Base-by-base conservation (phyloP, 2,888 invertebrate species). In the Glaucopsyche alexis region DNA sequence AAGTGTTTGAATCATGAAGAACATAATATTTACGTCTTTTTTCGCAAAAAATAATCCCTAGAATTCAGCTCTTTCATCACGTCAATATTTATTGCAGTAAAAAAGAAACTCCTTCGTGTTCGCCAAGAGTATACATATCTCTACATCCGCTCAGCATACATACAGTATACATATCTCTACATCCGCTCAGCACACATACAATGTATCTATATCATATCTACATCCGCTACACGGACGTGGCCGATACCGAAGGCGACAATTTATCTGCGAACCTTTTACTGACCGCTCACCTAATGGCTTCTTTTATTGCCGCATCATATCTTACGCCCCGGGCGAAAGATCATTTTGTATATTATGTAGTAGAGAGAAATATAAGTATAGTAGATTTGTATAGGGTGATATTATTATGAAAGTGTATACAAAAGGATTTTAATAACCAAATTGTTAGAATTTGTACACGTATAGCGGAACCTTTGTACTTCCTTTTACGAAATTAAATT, bases 201-300 rank as follows among this genome's bases (percentile, higher is more conserved):
- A 40, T 47, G 11, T 47, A 47, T 47, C 9, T 50, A 50, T 50
- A 13, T 14, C 50, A 14, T 13, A 60, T 47, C 19, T 60, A 29
- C 60, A 29, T 60, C 60, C 60, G 29, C 29, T 29, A 7, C 7
- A 6, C 29, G 29, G 55, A 55, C 8, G 3, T 55, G 9, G 71
- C 65, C 72, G 72, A 75, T 75, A 73, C 72, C 73, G 73, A 74
- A 65, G 49, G 71, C 72, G 77, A 76, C 75, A 65, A 75, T 75
- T 73, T 75, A 75, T 75, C 72, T 72, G 16, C 70, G 47, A 38
- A 29, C 7, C 60, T 60, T 55, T 64, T 50, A 72, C 72, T 65
- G 67, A 13, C 60, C 60, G 29, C 11, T 55, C 19, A 55, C 55
- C 55, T 60, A 60, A 60, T 60, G 60, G 60, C 60, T 60, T 60